phyloP scores from a whole-genome alignment of 2,888 invertebrate species.

The Drosophila vallismaia region DNA sequence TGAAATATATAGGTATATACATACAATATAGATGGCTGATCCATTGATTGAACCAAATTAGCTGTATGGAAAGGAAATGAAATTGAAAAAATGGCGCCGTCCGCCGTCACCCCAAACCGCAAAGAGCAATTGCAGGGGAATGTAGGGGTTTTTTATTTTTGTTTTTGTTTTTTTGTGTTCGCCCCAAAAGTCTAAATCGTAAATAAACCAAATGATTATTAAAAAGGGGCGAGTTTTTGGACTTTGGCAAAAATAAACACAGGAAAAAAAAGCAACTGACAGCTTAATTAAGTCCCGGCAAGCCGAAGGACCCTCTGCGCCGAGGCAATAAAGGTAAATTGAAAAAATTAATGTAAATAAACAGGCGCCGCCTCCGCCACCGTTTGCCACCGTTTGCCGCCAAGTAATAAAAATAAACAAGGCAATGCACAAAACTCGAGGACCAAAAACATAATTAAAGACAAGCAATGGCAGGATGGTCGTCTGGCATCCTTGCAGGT shows the following conservation, averaged over 20 bases:
- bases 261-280: slow-evolving; percentile 15
- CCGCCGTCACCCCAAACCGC: slow-evolving; percentile 34
- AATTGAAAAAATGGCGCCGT: slow-evolving; percentile 23
- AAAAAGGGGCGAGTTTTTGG: slow-evolving; percentile 13
- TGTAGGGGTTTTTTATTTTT: no score
- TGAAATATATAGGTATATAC: background rate
- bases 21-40: background rate
- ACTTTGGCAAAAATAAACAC: background rate
- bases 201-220: slow-evolving; percentile 36
- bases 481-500: background rate
- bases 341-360: slow-evolving; percentile 75
- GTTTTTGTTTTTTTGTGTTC: no score
- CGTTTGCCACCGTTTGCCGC: slow-evolving; percentile 17
- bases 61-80: slow-evolving; percentile 64
- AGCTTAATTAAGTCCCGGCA: slow-evolving; percentile 47
- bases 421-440: slow-evolving; percentile 71
- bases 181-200: background rate
- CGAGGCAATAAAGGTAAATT: slow-evolving; percentile 74
- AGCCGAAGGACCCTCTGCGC: slow-evolving; percentile 16
- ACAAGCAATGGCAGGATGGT: slow-evolving; percentile 54
- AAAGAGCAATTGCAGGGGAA: background rate
- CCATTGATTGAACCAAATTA: slow-evolving; percentile 50
- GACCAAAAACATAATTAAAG: slow-evolving; percentile 71
- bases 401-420: slow-evolving; percentile 76
- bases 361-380: slow-evolving; percentile 32